Evolutionary conservation across 2,113 vertebrate species (phyloP).

Genomic region (Neomonachus schauinslandi): DNA sequence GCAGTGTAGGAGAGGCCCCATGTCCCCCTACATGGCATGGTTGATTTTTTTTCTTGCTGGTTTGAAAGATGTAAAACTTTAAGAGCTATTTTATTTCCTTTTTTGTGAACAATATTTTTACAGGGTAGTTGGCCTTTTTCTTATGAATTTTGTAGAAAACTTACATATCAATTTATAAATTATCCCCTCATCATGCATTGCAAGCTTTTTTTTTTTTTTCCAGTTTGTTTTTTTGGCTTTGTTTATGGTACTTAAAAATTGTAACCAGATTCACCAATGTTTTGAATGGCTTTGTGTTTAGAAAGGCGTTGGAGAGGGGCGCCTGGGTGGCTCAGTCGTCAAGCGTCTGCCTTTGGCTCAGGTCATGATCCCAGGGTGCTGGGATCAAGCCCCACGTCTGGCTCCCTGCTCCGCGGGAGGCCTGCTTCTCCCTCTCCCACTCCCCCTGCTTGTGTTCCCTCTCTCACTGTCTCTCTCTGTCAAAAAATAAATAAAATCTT

Average conservation of each 20-base stretch:
- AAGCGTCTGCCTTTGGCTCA: too few relatives aligned
- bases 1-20: background rate
- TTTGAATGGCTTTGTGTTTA: conserved; percentile 23
- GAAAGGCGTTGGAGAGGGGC: background rate
- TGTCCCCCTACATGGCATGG: background rate
- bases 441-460: too few relatives aligned
- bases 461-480: too few relatives aligned
- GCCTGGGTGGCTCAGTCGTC: too few relatives aligned
- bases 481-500: too few relatives aligned
- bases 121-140: background rate
- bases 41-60: background rate
- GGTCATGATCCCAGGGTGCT: too few relatives aligned
- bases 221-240: conserved; percentile 3
- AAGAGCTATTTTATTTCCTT: background rate
- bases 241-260: conserved; percentile 51
- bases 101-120: background rate
- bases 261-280: background rate
- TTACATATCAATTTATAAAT: conserved; percentile 8
- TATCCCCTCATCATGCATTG: background rate
- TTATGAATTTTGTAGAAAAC: background rate
- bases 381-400: too few relatives aligned
- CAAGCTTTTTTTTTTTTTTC: background rate
- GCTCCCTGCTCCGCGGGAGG: too few relatives aligned
- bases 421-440: too few relatives aligned
- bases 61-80: conserved; percentile 17